These are phyloP conservation scores for Condylura cristata DNA, from an alignment of 2,113 vertebrate species.

Conservation along the genomic window DNA sequence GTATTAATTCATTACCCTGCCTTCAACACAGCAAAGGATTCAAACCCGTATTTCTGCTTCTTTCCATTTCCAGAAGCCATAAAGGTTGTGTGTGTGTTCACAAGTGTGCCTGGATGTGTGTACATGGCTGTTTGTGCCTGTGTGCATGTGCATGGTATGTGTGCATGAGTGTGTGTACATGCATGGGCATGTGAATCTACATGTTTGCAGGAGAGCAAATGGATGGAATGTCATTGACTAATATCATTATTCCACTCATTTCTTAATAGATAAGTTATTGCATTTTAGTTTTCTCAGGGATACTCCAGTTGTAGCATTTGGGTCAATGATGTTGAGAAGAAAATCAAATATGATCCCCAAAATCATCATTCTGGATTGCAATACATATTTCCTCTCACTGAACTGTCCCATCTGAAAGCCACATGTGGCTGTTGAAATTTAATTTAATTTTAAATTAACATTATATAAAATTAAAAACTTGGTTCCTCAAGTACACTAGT, in stretches of 20 bases:
- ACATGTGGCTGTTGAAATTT: not conserved
- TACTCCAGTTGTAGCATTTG: slow-evolving; percentile 11
- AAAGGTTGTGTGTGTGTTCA: not conserved
- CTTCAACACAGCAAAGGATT: not conserved
- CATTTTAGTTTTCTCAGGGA: not conserved
- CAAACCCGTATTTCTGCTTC: not conserved
- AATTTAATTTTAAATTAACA: not conserved
- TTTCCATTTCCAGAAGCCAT: not conserved
- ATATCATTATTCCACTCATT: not conserved
- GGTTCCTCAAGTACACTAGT: not conserved
- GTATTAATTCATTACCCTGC: not conserved
- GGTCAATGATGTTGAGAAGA: slow-evolving; percentile 59
- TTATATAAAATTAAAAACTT: not conserved
- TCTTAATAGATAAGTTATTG: not conserved
- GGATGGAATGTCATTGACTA: not conserved
- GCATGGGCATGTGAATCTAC: not conserved
- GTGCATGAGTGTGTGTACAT: fast-evolving
- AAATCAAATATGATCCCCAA: slow-evolving; percentile 34
- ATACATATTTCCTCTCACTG: not conserved
- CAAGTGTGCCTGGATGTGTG: no score
- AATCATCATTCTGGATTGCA: not conserved
- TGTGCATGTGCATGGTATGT: no score
- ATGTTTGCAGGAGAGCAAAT: not conserved
- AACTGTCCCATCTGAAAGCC: not conserved
- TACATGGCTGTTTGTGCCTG: fast-evolving